phyloP scores from a whole-genome alignment of 2,797 vertebrate species.

The Cuniculus paca region DNA sequence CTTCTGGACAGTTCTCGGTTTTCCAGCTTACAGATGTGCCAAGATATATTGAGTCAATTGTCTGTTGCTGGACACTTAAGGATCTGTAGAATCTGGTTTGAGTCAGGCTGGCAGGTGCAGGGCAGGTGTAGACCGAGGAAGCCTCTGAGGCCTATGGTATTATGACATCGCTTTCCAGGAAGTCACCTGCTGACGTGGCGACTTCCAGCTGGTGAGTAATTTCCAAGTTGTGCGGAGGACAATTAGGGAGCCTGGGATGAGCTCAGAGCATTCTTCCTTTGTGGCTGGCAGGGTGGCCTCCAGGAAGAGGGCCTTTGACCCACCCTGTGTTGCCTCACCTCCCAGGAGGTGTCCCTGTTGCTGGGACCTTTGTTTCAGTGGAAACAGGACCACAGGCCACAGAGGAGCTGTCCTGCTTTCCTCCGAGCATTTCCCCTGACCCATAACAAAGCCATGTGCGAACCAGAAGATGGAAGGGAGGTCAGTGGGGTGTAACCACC shows the following conservation, averaged over 20 bases:
- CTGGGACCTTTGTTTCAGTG: constrained; percentile 33
- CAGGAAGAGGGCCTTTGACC: constrained; percentile 30
- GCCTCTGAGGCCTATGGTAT: not conserved
- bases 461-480: not conserved
- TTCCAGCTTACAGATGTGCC: accelerated
- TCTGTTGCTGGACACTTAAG: not conserved
- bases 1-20: not conserved
- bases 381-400: not conserved
- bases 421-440: constrained; percentile 7
- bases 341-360: not conserved
- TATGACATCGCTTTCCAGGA: not conserved
- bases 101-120: not conserved
- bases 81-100: not conserved
- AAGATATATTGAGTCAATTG: accelerated
- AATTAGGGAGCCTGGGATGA: constrained; percentile 10
- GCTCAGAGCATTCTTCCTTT: constrained; percentile 18
- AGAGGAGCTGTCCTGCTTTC: not conserved
- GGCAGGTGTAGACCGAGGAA: not conserved
- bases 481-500: not conserved
- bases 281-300: not conserved
- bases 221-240: constrained; percentile 3
- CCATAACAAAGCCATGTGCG: not conserved
- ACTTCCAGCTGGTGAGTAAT: not conserved
- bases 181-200: not conserved
- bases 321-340: constrained; percentile 29